Evolutionary conservation across 2,888 invertebrate species (phyloP).

Genomic region (Drosophila acutilabella): DNA sequence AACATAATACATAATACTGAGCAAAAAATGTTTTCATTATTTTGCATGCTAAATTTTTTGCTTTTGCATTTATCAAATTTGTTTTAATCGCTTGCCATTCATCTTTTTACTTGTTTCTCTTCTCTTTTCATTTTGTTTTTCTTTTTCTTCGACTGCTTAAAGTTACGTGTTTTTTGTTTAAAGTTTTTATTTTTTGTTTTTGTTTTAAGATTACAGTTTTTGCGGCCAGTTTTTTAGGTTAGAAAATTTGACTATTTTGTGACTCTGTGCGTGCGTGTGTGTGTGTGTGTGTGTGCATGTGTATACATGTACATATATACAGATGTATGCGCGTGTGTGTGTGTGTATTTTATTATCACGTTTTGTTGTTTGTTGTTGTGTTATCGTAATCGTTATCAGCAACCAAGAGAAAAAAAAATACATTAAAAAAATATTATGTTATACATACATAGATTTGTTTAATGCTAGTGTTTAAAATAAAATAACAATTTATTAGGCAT

Average conservation of each 20-base stretch:
- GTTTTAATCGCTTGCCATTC: slow-evolving; percentile 49
- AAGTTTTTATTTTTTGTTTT: slow-evolving; percentile 31
- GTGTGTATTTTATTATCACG: slow-evolving; percentile 66
- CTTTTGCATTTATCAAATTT: slow-evolving; percentile 51
- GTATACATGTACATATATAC: slow-evolving; percentile 26
- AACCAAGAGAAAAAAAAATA: slow-evolving; percentile 47
- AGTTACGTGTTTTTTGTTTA: slow-evolving; percentile 38
- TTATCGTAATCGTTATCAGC: slow-evolving; percentile 36
- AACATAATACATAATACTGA: slow-evolving; percentile 85
- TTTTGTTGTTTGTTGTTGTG: slow-evolving; percentile 50
- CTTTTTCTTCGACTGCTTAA: slow-evolving; percentile 47
- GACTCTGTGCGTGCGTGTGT: slow-evolving; percentile 52
- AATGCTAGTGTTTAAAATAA: slow-evolving; percentile 72
- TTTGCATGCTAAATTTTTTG: slow-evolving; percentile 65
- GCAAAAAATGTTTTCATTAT: slow-evolving; percentile 81
- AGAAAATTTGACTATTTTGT: slow-evolving; percentile 75
- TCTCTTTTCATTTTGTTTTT: slow-evolving; percentile 5
- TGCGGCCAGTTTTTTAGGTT: slow-evolving; percentile 55
- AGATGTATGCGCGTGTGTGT: slow-evolving; percentile 29
- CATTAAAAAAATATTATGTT: slow-evolving; percentile 19
- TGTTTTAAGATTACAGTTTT: slow-evolving; percentile 40
- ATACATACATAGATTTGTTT: slow-evolving; percentile 36
- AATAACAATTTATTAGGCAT: slow-evolving; percentile 77
- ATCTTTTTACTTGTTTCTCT: slow-evolving; percentile 9
- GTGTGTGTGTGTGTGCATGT: slow-evolving; percentile 28